Evolutionary conservation across 2,113 vertebrate genomes (phyloP).

Genomic region (Toxostoma redivivum): DNA sequence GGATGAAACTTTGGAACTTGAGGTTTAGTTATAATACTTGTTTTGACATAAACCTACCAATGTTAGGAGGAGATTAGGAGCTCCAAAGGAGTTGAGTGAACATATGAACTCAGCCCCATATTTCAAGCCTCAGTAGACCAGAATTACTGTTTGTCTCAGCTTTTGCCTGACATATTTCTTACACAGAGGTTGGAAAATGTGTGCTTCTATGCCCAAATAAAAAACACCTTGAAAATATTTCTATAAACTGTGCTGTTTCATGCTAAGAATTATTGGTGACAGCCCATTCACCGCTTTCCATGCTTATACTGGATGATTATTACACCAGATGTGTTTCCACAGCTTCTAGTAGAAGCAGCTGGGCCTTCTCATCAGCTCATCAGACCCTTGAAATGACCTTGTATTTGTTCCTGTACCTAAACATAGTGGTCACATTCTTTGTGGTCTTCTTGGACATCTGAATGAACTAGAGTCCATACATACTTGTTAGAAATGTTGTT

Average conservation of each 20-base stretch:
- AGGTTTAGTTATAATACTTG: neutral
- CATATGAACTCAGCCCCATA: neutral
- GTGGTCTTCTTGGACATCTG: neutral
- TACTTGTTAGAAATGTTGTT: neutral
- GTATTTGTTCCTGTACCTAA: neutral
- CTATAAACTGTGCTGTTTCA: neutral
- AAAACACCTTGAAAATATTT: neutral
- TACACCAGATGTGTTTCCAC: neutral
- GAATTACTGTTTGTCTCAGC: neutral
- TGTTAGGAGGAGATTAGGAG: neutral
- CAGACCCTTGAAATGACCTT: neutral
- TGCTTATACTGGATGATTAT: neutral
- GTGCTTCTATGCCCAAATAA: neutral
- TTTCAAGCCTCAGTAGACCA: neutral
- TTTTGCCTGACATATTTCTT: neutral
- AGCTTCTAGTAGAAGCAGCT: neutral
- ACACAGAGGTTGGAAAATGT: neutral
- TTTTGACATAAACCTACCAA: neutral
- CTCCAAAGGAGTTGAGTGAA: neutral
- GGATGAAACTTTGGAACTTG: neutral
- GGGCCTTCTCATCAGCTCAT: neutral
- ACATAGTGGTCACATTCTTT: neutral
- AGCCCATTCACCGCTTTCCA: neutral
- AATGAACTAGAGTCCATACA: neutral
- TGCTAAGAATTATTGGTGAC: neutral